Evolutionary conservation across 1,140 invertebrate species (phyloP).

Genomic region (Mylabris phalerata): DNA sequence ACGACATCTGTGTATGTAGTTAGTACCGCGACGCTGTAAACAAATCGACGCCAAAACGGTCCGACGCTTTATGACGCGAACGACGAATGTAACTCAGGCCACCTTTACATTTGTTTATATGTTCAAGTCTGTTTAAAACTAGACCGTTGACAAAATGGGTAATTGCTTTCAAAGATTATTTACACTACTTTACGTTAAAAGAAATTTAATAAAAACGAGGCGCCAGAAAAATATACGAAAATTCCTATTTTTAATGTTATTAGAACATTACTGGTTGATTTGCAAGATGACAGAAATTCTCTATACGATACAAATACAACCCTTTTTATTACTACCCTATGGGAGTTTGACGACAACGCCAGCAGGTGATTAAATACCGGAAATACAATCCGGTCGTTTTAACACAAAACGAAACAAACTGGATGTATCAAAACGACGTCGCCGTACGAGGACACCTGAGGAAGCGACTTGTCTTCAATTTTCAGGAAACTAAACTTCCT

Average conservation of each 20-base stretch:
- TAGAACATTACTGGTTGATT: slow-evolving; percentile 19
- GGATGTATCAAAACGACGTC: too few species aligned
- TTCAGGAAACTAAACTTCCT: too few species aligned
- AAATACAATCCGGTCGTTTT: too few species aligned
- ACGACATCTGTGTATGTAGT: slow-evolving; percentile 33
- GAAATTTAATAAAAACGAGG: slow-evolving; percentile 36
- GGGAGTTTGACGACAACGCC: too few species aligned
- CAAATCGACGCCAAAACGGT: slow-evolving; percentile 36
- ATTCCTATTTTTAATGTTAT: slow-evolving; percentile 30
- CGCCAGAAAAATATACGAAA: slow-evolving; percentile 36
- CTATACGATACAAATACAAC: too few species aligned
- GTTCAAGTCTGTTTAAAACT: slow-evolving; percentile 34
- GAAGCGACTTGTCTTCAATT: too few species aligned
- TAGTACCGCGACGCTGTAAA: slow-evolving; percentile 35
- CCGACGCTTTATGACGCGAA: slow-evolving; percentile 24
- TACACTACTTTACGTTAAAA: slow-evolving; percentile 36
- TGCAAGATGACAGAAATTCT: slow-evolving; percentile 7
- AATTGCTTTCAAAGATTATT: slow-evolving; percentile 38
- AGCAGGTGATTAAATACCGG: too few species aligned
- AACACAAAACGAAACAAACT: too few species aligned
- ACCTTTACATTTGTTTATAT: slow-evolving; percentile 32
- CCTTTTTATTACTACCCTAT: too few species aligned
- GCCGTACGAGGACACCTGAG: too few species aligned
- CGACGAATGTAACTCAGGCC: slow-evolving; percentile 28
- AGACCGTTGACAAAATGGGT: slow-evolving; percentile 39